Base-by-base conservation (phyloP, 1,140 invertebrate genomes). In the Chrysoperla carnea region DNA sequence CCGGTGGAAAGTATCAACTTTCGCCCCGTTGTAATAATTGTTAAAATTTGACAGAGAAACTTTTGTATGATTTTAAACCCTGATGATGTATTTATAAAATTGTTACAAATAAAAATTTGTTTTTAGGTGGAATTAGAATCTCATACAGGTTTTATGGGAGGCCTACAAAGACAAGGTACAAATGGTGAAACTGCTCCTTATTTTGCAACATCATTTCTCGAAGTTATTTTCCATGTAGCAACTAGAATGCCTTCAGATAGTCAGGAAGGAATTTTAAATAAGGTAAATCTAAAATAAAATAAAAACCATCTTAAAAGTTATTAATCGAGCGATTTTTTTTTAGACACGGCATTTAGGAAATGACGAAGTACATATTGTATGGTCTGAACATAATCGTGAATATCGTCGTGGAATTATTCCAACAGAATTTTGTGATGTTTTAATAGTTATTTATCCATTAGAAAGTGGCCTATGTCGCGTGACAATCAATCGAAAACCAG, bases 331-430 rank as follows among this genome's bases (percentile, higher is more conserved):
- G 13, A 40, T 45, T 14, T 37, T 36, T 41, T 33, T 62, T 9
- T 53, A 90, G 82, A 90, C 90, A 14, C 75, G 88, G 8, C 94
- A 97, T 71, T 67, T 98, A 40, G 93, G 93, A 36, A 99, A 99
- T 64, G 95, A 99, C 66, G 95, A 99, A 67, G 89, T 99, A 29
- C 94, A 99, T 57, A 94, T 99, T 46, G 91, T 99, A 11, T 99
- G 95, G 95, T 96, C 91, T 14, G 95, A 99, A 60, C 92, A 99
- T 61, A 76, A 71, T 59, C 70, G 92, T 41, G 89, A 95, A 56
- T 99, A 99, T 68, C 75, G 93, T 43, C 72, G 94, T 33, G 92
- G 93, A 52, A 96, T 97, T 46, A 85, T 99, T 59, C 91, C 95
- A 15, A 99, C 95, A 11, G 92, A 99, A 68, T 99, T 99, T 70